These are phyloP conservation scores for Cephus spinipes DNA, from an alignment of 2,888 invertebrate species.

Conservation along the genomic window DNA sequence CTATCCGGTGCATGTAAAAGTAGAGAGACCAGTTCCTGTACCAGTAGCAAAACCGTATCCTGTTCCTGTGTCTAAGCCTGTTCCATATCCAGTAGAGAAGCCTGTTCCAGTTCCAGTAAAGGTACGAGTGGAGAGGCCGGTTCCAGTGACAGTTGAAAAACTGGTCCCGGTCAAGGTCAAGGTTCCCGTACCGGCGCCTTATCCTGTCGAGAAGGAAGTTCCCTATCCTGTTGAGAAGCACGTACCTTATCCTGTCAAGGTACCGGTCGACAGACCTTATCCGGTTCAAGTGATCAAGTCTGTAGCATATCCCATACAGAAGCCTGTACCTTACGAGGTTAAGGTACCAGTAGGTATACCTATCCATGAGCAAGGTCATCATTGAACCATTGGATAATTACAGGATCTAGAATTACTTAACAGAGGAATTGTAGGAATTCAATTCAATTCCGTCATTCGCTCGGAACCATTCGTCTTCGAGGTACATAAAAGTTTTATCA, in stretches of 20 bases:
- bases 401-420: background rate
- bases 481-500: background rate
- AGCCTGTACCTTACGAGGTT: conserved; percentile 65
- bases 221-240: conserved; percentile 81
- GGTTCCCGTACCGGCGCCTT: conserved; percentile 61
- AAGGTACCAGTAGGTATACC: conserved; percentile 70
- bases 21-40: conserved; percentile 77
- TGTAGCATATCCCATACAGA: conserved; percentile 80
- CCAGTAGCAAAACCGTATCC: conserved; percentile 69
- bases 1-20: conserved; percentile 69
- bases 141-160: conserved; percentile 74
- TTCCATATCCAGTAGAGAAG: conserved; percentile 77
- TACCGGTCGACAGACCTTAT: conserved; percentile 77
- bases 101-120: conserved; percentile 70
- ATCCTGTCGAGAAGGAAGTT: conserved; percentile 72
- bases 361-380: conserved; percentile 74
- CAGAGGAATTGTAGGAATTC: background rate
- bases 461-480: too few relatives aligned
- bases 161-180: conserved; percentile 54
- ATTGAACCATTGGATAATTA: conserved; percentile 67
- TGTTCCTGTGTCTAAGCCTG: conserved; percentile 78
- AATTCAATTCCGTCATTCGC: background rate
- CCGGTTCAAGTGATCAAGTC: conserved; percentile 80
- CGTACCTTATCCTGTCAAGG: conserved; percentile 78
- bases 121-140: conserved; percentile 72